Base-by-base conservation (phyloP, 2,797 vertebrate genomes). In the Aphelocoma californica region DNA sequence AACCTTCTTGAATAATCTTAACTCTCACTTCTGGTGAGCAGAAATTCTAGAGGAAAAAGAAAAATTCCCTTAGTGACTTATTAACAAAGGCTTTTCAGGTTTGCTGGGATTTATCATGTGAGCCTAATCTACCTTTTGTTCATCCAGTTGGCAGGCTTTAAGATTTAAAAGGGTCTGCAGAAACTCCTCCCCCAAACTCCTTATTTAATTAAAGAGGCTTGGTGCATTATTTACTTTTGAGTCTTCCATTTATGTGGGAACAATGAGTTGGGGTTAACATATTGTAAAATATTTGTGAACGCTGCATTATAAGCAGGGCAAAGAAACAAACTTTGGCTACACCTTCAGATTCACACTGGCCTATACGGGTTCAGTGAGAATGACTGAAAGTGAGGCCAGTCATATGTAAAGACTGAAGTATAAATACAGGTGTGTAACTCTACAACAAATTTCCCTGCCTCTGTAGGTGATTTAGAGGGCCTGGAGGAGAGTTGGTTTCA, bases 121-220 rank as follows among this genome's bases (percentile, higher is more conserved):
- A 96, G 93, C 93, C 90, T 97, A 97, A 97, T 96, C 95, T 96
- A 96, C 89, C 92, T 97, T 96, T 97, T 97, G 91, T 96, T 95
- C 95, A 90, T 92, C 90, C 82, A 84, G 95, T 95, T 95, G 90
- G 75, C 88, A 96, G 79, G 92, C 86, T 95, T 96, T 94, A 95
- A 89, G 86, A 65, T 94, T 95, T 95, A 95, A 97, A 95, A 92
- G 60, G 83, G 91, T 86, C 87, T 94, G 81, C 75, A 91, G 92
- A 93, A 94, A 88, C 94, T 87, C 88, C 86, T 96, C 90, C 94
- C 38, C 34, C 47, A 86, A 19, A 79, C 88, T 72, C 62, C 85
- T 91, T 90, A 81, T 84, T 97, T 95, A 97, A 96, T 97, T 97
- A 94, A 95, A 95, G 85, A 95, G 66, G 38, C 62, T 95, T 84